Evolutionary conservation across 1,140 invertebrate genomes (phyloP).

Genomic region (Agrypnia vestita): DNA sequence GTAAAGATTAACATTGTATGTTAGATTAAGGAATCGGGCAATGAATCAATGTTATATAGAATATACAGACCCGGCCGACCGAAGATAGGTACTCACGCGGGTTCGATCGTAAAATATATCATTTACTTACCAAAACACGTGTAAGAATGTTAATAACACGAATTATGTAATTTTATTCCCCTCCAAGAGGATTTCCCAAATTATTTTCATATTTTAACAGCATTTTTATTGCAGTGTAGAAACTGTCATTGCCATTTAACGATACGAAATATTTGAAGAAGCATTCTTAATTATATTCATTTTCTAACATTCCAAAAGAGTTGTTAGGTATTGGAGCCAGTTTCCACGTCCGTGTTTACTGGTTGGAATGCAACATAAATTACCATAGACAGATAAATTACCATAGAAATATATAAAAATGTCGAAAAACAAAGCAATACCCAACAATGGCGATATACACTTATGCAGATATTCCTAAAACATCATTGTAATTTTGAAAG

Average conservation of each 20-base stretch:
- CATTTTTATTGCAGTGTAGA: constrained; percentile 18
- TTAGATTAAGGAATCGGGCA: no score
- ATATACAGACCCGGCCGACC: no score
- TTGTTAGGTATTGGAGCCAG: not conserved
- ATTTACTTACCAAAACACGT: constrained; percentile 25
- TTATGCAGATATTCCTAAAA: constrained; percentile 27
- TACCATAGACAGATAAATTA: constrained; percentile 33
- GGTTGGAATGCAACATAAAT: constrained; percentile 36
- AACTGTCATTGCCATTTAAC: constrained; percentile 34
- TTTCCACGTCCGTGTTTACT: constrained; percentile 39
- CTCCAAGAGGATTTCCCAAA: constrained; percentile 18
- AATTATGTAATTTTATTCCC: constrained; percentile 15
- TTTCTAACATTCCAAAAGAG: constrained; percentile 30
- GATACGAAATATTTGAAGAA: constrained; percentile 31
- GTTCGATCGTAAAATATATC: constrained; percentile 7
- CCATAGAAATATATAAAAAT: constrained; percentile 27
- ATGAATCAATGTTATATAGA: no score
- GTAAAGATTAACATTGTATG: no score
- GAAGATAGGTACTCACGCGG: not conserved
- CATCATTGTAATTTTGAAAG: constrained; percentile 24
- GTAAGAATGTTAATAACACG: constrained; percentile 20
- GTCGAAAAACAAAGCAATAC: constrained; percentile 34
- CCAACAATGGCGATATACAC: constrained; percentile 19
- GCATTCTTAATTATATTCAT: constrained; percentile 41
- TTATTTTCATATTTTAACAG: constrained; percentile 18